Base-by-base conservation (phyloP, 2,888 invertebrate species). In the Villa cingulata region DNA sequence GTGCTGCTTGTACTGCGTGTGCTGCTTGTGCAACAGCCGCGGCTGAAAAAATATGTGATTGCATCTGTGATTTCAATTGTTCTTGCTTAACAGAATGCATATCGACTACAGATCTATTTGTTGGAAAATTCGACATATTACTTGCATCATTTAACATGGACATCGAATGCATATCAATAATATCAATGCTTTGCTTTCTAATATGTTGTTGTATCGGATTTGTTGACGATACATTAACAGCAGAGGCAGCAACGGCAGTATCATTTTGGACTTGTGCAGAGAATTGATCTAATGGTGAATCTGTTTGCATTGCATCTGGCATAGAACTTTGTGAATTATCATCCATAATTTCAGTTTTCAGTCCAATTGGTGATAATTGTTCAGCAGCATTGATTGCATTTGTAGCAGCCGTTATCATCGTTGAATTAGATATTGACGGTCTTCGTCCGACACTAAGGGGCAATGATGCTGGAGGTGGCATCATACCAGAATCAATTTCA, bases 271-370 rank as follows among this genome's bases (percentile, higher is more conserved):
- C 29, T 32, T 55, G 52, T 6, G 48, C 48, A 9, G 55, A 48
- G 37, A 55, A 57, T 62, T 69, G 44, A 49, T 72, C 72, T 46
- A 73, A 58, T 3, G 73, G 65, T n/a, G 23, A 23, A 52, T 71
- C 71, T 3, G 70, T 70, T 43, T 68, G 58, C 50, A 62, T 57
- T 34, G 61, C 47, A 37, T 53, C 53, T 43, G 52, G 48, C 1
- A 62, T 55, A 41, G 70, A 68, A 41, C 63, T 60, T 62, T 63
- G 81, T 59, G 84, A 83, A 55, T 75, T 77, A 52, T 86, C 86
- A 62, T 86, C 86, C 37, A 80, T 64, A 41, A 81, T 70, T 69
- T 84, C 79, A 41, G 78, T 79, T 64, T 83, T 83, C 41, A 82
- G 70, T 14, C 72, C 74, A 49, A 74, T 60, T 2, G 73, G 73